A percentile compares a stretch with the other conserved stretches of the same genome.
These are phyloP conservation scores for Drosophila flavopinicola DNA, from an alignment of 2,888 invertebrate species.

Conservation along the genomic window DNA sequence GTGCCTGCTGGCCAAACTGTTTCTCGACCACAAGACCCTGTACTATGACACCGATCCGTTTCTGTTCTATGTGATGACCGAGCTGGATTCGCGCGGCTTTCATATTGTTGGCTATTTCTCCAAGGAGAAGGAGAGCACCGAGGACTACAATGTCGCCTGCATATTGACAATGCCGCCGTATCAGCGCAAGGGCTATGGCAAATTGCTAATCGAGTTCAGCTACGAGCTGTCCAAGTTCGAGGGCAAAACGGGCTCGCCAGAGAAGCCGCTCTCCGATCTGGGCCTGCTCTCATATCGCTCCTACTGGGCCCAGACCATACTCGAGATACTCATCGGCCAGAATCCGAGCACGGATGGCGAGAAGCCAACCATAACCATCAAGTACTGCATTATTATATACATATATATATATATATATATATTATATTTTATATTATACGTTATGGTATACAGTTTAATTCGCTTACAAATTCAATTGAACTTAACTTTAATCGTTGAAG, in stretches of 20 bases:
- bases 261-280: constrained; percentile 98
- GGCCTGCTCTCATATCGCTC: constrained; percentile 98
- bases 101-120: constrained; percentile 99
- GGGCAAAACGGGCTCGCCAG: constrained; percentile 98
- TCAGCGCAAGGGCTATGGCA: constrained; percentile 99
- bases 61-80: constrained; percentile 94
- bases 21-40: constrained; percentile 98
- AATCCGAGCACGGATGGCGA: constrained; percentile 95
- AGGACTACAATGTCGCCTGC: constrained; percentile 99
- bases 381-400: constrained; percentile 86
- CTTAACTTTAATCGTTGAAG: too few relatives aligned
- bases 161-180: constrained; percentile 99
- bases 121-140: constrained; percentile 99
- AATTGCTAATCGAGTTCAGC: constrained; percentile 99
- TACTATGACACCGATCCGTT: constrained; percentile 99
- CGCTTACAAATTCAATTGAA: too few relatives aligned
- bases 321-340: constrained; percentile 95
- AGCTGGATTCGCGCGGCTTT: constrained; percentile 95
- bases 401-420: background rate
- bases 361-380: constrained; percentile 96
- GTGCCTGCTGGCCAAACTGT: constrained; percentile 97
- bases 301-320: constrained; percentile 99
- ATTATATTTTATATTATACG: too few relatives aligned
- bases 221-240: constrained; percentile 99
- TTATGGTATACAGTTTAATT: too few relatives aligned